Base-by-base conservation (phyloP, 2,888 invertebrate species). In the Pterostichus niger region DNA sequence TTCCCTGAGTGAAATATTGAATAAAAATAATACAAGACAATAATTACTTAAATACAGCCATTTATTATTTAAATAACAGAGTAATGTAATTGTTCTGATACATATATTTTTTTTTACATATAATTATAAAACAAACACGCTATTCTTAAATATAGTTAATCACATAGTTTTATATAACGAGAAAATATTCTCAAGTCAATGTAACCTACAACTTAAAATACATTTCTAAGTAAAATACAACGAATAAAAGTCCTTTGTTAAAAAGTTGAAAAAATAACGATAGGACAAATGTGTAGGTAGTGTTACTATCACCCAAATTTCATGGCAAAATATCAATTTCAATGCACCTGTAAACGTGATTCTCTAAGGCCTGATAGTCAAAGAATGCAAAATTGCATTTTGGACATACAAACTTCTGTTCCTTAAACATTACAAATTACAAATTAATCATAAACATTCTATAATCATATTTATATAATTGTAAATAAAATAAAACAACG, bases 281-380 rank as follows among this genome's bases (percentile, higher is more conserved):
- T 59, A 31, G 11, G 9, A 11, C 9, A 59, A 11, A 59, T 31
- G 31, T 31, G 59, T 13, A 31, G 17, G 56, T n/a, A 56, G 56
- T n/a, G 56, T 56, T 56, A 15, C 56, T 59, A 59, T 59, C 31
- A 59, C 31, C 31, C 31, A 59, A 31, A 59, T 59, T 35, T 40
- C n/a, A 64, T 15, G 40, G 40, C 44, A 71, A 40, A 40, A 17
- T 15, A 44, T 71, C 75, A 49, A 31, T 10, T 33, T 86, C 86
- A 11, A 86, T 84, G 82, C 88, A 88, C 10, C 87, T 83, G 80
- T 85, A 84, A 9, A 88, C 87, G 84, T 88, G 88, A 80, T 86
- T 87, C 75, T 86, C 86, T 49, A 88, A 83, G 6, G 87, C 86
- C 54, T 84, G 80, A 56, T 84, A 87, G 64, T 85, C 85, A 31